These are phyloP conservation scores for Carcina quercana DNA, from an alignment of 2,888 invertebrate species.

Conservation along the genomic window DNA sequence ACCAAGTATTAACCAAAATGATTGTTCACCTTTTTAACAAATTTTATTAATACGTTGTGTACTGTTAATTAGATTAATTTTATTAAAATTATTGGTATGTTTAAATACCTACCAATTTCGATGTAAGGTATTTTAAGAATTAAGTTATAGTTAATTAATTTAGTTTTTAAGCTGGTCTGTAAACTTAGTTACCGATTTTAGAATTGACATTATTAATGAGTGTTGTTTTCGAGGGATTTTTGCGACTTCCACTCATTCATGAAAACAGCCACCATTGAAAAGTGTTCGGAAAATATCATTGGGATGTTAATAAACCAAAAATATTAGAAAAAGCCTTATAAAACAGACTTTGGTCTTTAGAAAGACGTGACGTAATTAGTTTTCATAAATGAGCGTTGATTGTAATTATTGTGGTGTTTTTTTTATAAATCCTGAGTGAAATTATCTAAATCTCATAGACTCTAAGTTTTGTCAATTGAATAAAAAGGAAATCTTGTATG, in stretches of 20 bases:
- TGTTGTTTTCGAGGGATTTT: not conserved
- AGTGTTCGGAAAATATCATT: no score
- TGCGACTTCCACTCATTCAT: no score
- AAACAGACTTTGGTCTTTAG: no score
- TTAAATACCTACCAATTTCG: slow-evolving; percentile 43
- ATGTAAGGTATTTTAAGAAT: slow-evolving; percentile 35
- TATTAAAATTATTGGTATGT: slow-evolving; percentile 45
- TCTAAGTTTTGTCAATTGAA: slow-evolving; percentile 6
- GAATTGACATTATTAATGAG: slow-evolving; percentile 3
- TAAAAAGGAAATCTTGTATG: slow-evolving; percentile 14
- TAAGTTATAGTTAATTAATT: slow-evolving; percentile 27
- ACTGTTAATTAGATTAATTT: slow-evolving; percentile 53
- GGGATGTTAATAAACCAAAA: no score
- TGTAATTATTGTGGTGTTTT: slow-evolving; percentile 3
- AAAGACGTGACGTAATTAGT: no score
- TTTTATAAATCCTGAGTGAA: no score
- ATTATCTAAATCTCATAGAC: not conserved
- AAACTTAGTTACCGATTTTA: slow-evolving; percentile 29
- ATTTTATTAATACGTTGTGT: slow-evolving; percentile 68
- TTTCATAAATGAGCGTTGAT: not conserved
- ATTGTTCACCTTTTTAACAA: slow-evolving; percentile 67
- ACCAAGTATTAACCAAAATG: slow-evolving; percentile 64
- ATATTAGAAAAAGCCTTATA: no score
- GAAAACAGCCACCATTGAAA: no score
- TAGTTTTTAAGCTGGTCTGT: slow-evolving; percentile 13